Conservation (phyloP, 2,797 vertebrate species). For the Eleutherodactylus coqui region DNA sequence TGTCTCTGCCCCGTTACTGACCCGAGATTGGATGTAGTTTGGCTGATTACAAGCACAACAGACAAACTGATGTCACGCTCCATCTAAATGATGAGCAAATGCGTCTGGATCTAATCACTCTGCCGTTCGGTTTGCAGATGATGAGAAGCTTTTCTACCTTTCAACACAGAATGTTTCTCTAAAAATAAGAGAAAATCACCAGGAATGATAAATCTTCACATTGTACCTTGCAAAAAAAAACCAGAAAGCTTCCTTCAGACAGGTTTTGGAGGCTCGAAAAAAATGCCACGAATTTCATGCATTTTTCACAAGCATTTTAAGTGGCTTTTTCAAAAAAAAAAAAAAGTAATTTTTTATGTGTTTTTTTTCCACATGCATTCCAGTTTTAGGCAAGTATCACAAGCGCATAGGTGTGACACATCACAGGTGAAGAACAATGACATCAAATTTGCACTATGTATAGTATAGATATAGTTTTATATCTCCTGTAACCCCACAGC, state of each 20-base stretch:
- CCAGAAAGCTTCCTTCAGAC: no score
- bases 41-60: constrained; percentile 26
- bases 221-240: background rate
- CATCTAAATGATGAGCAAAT: background rate
- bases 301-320: no score
- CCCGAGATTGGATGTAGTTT: constrained; percentile 18
- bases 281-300: no score
- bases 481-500: no score
- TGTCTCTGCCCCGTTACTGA: background rate
- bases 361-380: no score
- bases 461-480: no score
- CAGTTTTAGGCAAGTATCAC: no score
- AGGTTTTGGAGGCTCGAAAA: no score
- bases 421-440: no score
- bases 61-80: constrained; percentile 32
- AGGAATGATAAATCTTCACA: background rate
- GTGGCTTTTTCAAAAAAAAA: background rate
- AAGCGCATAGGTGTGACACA: no score
- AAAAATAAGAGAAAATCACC: background rate
- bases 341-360: background rate
- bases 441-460: no score
- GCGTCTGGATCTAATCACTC: constrained; percentile 24
- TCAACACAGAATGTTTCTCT: background rate
- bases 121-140: constrained; percentile 9
- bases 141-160: background rate